Conservation (phyloP, 2,888 invertebrate species). For the Nymphalis c-album region DNA sequence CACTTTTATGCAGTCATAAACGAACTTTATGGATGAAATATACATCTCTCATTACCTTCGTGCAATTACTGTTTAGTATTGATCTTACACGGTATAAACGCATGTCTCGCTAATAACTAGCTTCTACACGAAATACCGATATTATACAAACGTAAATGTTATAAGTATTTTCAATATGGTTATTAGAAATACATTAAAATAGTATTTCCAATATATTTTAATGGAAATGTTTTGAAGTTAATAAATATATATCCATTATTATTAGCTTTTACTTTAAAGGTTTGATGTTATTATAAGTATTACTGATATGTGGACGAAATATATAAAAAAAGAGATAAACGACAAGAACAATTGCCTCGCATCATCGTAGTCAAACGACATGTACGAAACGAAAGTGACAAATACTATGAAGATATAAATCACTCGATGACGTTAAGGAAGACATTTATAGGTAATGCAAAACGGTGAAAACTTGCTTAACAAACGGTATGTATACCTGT, state of each 20-base stretch:
- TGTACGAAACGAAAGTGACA: constrained; percentile 16
- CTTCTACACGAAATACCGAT: background rate
- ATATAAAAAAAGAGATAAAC: no score
- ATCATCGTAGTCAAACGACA: background rate
- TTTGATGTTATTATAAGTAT: no score
- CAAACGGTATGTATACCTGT: constrained; percentile 19
- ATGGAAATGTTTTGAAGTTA: no score
- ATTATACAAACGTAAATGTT: no score
- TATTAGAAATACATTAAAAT: no score
- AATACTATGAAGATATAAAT: constrained; percentile 24
- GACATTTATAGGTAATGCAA: constrained; percentile 21
- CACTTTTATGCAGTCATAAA: constrained; percentile 40
- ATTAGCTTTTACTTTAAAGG: no score
- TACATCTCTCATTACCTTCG: constrained; percentile 16
- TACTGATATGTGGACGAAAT: no score
- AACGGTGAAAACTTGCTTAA: constrained; percentile 20
- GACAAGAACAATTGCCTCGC: no score
- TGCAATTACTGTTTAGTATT: constrained; percentile 7
- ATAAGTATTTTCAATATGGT: background rate
- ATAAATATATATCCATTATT: no score
- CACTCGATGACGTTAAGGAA: constrained; percentile 23
- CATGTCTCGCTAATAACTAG: background rate
- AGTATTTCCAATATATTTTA: no score
- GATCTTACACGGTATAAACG: constrained; percentile 1
- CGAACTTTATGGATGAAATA: constrained; percentile 21